Percentiles rank a stretch among this genome's conserved stretches.
Conservation (phyloP, 2,797 vertebrate genomes). For the Poecilia gillii region DNA sequence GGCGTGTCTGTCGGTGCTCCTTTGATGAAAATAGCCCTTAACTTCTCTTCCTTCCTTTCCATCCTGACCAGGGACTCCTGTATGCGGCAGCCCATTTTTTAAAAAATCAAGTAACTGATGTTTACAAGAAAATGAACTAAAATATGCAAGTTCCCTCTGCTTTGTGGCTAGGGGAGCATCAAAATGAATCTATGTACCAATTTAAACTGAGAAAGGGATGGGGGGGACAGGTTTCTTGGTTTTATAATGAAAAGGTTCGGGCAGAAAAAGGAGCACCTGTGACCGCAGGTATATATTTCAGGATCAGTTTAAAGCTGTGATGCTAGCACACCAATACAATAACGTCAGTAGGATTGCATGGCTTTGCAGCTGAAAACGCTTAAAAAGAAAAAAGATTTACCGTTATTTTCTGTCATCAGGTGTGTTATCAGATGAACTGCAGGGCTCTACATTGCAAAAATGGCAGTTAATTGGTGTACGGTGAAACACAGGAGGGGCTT, state of each 20-base stretch:
- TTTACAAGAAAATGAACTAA: constrained; percentile 67
- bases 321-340: constrained; percentile 67
- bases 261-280: constrained; percentile 77
- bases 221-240: constrained; percentile 48
- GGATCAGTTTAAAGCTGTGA: constrained; percentile 74
- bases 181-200: constrained; percentile 50
- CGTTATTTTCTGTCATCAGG: constrained; percentile 56
- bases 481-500: constrained; percentile 62
- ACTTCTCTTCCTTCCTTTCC: constrained; percentile 37
- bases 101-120: constrained; percentile 72
- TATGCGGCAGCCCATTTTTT: constrained; percentile 67
- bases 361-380: constrained; percentile 72
- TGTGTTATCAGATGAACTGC: constrained; percentile 70
- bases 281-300: constrained; percentile 68
- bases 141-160: constrained; percentile 79
- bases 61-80: constrained; percentile 66
- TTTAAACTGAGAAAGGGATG: constrained; percentile 36
- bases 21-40: constrained; percentile 45
- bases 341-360: constrained; percentile 71
- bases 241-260: constrained; percentile 50
- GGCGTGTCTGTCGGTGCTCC: constrained; percentile 74
- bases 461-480: constrained; percentile 47
- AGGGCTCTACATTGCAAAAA: constrained; percentile 81
- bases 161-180: constrained; percentile 51
- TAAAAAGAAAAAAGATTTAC: constrained; percentile 60